Conservation (phyloP, 2,797 vertebrate genomes). For the Coluber constrictor region DNA sequence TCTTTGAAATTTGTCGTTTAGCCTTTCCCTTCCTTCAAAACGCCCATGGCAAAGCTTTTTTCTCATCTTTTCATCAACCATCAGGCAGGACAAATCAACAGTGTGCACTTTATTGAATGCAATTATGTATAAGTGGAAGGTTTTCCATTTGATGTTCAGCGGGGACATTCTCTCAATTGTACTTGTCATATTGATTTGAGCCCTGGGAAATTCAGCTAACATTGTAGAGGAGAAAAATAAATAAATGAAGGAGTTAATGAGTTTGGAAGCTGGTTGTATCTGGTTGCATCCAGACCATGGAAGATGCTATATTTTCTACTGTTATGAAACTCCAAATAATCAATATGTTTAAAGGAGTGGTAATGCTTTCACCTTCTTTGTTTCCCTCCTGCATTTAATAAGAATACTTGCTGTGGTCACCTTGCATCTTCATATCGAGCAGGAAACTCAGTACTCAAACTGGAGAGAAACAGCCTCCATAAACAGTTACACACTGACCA, state of each 20-base stretch:
- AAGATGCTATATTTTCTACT: background rate
- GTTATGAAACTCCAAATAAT: background rate
- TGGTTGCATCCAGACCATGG: background rate
- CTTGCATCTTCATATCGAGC: background rate
- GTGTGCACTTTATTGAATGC: background rate
- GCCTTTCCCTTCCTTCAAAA: background rate
- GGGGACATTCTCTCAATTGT: background rate
- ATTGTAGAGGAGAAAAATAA: background rate
- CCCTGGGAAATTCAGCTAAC: background rate
- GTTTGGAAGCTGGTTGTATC: background rate
- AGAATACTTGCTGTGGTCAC: background rate
- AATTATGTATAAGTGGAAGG: background rate
- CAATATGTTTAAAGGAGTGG: background rate
- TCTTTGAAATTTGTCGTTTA: background rate
- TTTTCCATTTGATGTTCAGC: background rate
- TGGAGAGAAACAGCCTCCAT: background rate
- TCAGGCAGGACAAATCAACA: background rate
- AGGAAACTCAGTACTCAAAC: background rate
- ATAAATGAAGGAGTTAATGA: background rate
- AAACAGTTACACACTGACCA: background rate
- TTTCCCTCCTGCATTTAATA: background rate
- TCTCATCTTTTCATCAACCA: background rate
- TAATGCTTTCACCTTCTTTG: background rate
- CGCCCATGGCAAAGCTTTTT: background rate
- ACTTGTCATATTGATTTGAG: background rate